Base-by-base conservation (phyloP, 2,797 vertebrate genomes). In the Sebastes diploproa region DNA sequence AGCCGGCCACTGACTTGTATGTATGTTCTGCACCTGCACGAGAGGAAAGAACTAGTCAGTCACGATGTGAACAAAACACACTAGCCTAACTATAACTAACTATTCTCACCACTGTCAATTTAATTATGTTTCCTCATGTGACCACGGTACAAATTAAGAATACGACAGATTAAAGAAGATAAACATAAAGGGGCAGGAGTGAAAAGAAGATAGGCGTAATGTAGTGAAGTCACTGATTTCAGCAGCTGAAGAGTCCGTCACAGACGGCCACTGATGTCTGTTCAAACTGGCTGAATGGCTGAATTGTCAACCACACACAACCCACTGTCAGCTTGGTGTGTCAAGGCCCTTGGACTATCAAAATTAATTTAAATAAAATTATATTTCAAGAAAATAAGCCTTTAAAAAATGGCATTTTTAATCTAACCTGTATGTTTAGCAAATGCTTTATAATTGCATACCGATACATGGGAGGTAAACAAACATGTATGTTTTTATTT, bases 21-120 rank as follows among this genome's bases (percentile, higher is more conserved):
- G 20, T 11, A 23, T 30, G 25, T 32, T 22, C 3, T 71, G 34
- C 6, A 1, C 25, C 20, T 32, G 16, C 10, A n/a, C 3, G 2
- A 32, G 30, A 68, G 13, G 62, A 50, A 34, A 64, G 55, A 34
- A 13, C 18, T 22, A 4, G 42, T 18, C 3, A 38, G 29, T 22
- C 42, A 22, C 1, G 29, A 70, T 14, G n/a, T 20, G 6, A 67
- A 34, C 20, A 0, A 62, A 34, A 32, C 25, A 13, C 38, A 50
- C 22, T 7, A 27, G n/a, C 20, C 34, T 38, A 0, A 38, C 36
- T 14, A 38, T 13, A 38, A 38, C 36, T 60, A 3, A 38, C 36
- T 60, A 3, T 27, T 36, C n/a, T 2, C 3, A 0, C n/a, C 30
- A 11, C 22, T 4, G 12, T 2, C n/a, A 5, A 36, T 69, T 5